Percentiles rank a stretch among this genome's conserved stretches.
Conservation (phyloP, 2,113 vertebrate genomes). For the human (Homo sapiens) region DNA sequence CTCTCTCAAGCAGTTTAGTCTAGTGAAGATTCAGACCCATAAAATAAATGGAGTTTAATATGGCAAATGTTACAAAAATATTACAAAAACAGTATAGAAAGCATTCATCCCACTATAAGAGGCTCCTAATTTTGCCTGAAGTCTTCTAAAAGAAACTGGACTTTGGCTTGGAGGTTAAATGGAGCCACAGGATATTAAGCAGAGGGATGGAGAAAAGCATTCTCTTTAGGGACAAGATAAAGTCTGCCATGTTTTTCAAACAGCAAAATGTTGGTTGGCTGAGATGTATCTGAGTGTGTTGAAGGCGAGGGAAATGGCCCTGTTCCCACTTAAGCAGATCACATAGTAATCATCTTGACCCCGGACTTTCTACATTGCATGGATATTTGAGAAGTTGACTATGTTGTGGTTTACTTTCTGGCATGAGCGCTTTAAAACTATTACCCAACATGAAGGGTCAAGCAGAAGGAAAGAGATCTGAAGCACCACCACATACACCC, state of each 20-base stretch:
- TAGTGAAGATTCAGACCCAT: neutral
- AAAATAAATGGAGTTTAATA: neutral
- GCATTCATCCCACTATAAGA: neutral
- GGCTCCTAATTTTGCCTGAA: neutral
- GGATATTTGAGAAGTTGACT: neutral
- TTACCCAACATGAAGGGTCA: neutral
- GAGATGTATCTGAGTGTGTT: neutral
- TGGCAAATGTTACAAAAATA: neutral
- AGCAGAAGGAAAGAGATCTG: neutral
- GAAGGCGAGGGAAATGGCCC: neutral
- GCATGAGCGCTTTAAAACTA: neutral
- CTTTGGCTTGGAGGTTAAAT: neutral
- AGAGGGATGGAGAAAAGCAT: neutral
- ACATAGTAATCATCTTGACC: neutral
- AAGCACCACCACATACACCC: neutral
- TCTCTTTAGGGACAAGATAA: neutral
- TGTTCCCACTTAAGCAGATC: neutral
- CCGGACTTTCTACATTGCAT: neutral
- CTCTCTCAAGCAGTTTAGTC: neutral
- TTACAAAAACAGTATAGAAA: neutral
- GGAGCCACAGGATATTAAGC: neutral
- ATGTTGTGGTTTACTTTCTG: neutral
- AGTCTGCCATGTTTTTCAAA: neutral
- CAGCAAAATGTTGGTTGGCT: neutral
- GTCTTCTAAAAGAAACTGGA: neutral